A percentile compares a stretch with the other conserved stretches of the same genome.
Evolutionary conservation across 2,113 vertebrate genomes (phyloP).

Genomic region (Pluvialis apricaria): DNA sequence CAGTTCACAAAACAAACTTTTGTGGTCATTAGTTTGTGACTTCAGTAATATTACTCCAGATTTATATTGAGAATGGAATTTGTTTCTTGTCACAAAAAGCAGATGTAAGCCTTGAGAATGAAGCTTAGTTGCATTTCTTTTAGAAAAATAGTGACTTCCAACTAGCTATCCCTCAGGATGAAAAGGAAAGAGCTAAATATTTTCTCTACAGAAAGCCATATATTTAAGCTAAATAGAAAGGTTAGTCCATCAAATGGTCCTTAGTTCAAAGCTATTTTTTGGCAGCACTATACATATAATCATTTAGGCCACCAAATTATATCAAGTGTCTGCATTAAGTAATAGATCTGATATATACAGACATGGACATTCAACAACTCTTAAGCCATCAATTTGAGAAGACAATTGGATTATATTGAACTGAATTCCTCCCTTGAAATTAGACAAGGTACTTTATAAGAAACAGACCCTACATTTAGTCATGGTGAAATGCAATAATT

Average conservation of each 20-base stretch:
- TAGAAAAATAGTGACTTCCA: neutral
- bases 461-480: neutral
- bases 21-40: neutral
- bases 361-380: neutral
- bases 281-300: neutral
- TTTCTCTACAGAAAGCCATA: neutral
- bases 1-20: neutral
- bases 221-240: neutral
- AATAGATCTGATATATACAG: neutral
- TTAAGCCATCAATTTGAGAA: slow-evolving; percentile 17
- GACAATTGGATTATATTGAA: slow-evolving; percentile 26
- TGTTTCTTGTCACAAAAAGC: neutral
- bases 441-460: slow-evolving; percentile 44
- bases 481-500: slow-evolving; percentile 44
- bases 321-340: neutral
- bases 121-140: neutral
- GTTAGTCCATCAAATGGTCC: neutral
- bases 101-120: neutral
- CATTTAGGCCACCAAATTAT: neutral
- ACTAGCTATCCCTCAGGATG: neutral
- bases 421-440: slow-evolving; percentile 47
- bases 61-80: neutral
- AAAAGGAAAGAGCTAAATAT: neutral
- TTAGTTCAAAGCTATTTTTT: neutral
- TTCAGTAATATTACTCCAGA: neutral